Evolutionary conservation across 1,140 invertebrate species (phyloP), one percentile per base, ranked within the genome.

Genomic region (Zaprionus kolodkinae): DNA sequence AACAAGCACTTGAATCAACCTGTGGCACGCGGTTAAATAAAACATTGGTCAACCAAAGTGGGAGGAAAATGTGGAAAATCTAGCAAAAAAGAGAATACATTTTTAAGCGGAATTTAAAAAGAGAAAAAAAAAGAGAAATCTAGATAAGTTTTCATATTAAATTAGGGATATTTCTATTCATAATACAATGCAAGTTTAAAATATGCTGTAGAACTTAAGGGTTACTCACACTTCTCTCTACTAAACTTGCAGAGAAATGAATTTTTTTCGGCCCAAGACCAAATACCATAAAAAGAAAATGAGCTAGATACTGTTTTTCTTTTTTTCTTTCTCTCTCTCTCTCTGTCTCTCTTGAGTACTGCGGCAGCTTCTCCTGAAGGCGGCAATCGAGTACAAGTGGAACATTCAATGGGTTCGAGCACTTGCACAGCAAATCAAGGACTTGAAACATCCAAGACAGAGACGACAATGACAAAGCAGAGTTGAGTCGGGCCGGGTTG

Each of bases 251-350:
- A 63, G 74, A 63, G 63, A 84, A 84, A 81, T 66, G 68, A 86
- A 78, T 80, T 85, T 70, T 70, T 50, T 50, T 45, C 69, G 50
- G 35, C 38, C 59, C 66, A n/a, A n/a, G n/a, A n/a, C n/a, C n/a
- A n/a, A 77, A 72, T 55, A 21, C 75, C 70, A 86, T 86, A 64
- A 82, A 87, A 72, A 40, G 76, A 77, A 77, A 86, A 82, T 82
- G 83, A 73, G 75, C 83, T 82, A 77, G 72, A 78, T 35, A 27
- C 21, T 25, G 38, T 52, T 52, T 21, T 12, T 21, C 62, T 80
- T 72, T 72, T 55, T 48, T 27, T 6, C 36, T 25, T 38, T 54
- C 35, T 67, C n/a, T 21, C 21, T 21, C 21, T 21, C 21, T 21
- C 21, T 21, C 21, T 21, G 1, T 21, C 21, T 21, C 21, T 62